phyloP scores from a whole-genome alignment of 2,797 vertebrate species.

The Nyctalus aviator region DNA sequence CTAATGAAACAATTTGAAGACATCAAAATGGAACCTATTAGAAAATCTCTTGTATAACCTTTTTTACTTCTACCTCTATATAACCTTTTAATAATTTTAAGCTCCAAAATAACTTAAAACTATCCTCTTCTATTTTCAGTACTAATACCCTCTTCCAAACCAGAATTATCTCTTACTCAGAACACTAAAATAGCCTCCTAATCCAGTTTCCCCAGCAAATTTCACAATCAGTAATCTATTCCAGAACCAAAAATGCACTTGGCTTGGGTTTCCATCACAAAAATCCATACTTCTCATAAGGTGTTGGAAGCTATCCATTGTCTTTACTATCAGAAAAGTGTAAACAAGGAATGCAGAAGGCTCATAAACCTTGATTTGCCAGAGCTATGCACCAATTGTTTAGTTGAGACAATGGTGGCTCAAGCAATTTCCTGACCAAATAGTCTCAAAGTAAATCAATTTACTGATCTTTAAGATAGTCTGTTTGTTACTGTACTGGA shows the following conservation, averaged over 20 bases:
- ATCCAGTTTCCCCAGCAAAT: neutral
- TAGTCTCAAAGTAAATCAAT: too few relatives aligned
- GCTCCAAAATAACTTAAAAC: neutral
- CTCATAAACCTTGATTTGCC: too few relatives aligned
- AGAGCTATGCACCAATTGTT: too few relatives aligned
- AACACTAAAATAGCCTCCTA: neutral
- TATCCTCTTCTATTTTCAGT: neutral
- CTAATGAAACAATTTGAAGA: neutral
- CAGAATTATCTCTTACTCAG: conserved; percentile 17
- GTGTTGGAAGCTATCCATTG: too few relatives aligned
- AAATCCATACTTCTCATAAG: conserved; percentile 2
- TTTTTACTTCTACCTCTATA: neutral
- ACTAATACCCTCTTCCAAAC: neutral
- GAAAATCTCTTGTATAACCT: neutral
- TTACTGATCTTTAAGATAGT: too few relatives aligned
- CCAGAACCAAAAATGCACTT: neutral
- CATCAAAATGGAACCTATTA: neutral
- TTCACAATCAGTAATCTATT: neutral
- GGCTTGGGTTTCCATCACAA: neutral
- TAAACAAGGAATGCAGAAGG: too few relatives aligned
- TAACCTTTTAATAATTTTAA: neutral
- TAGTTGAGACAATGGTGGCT: too few relatives aligned
- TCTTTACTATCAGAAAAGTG: too few relatives aligned
- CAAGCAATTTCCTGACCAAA: too few relatives aligned
- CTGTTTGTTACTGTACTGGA: too few relatives aligned